phyloP scores from a whole-genome alignment of 2,797 vertebrate species.

The Rhodeus uyekii region DNA sequence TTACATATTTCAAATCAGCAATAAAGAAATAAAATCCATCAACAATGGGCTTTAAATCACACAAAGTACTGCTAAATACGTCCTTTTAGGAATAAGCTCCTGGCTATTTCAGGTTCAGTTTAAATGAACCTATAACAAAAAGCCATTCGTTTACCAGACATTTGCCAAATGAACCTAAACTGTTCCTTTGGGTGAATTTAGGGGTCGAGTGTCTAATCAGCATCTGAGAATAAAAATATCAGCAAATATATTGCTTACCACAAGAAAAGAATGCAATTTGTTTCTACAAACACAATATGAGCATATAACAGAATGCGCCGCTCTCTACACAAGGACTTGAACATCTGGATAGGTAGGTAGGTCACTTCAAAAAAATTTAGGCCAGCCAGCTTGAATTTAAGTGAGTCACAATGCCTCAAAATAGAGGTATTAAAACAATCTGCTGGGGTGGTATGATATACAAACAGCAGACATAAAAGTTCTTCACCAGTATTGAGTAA shows the following conservation, averaged over 20 bases:
- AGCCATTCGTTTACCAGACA: not conserved
- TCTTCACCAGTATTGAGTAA: not conserved
- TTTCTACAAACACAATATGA: conserved; percentile 16
- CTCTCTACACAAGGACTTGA: conserved; percentile 14
- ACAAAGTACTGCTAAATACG: not conserved
- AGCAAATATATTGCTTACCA: not conserved
- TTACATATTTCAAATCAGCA: not conserved
- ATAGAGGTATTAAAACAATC: conserved; percentile 27
- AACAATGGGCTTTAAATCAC: not conserved
- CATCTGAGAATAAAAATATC: not conserved
- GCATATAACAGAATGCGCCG: not conserved
- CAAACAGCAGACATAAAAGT: not conserved
- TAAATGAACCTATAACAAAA: not conserved
- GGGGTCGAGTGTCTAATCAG: not conserved
- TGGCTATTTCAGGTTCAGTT: not conserved
- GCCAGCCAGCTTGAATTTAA: conserved; percentile 42
- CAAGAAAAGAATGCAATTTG: not conserved
- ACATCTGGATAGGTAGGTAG: conserved; percentile 57
- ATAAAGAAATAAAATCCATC: not conserved
- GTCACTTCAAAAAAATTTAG: conserved; percentile 47
- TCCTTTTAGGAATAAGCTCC: not conserved
- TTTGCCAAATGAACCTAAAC: not conserved
- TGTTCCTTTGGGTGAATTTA: not conserved
- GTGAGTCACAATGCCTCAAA: conserved; percentile 41
- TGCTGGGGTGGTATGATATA: not conserved